phyloP scores from a whole-genome alignment of 2,797 vertebrate genomes.

The Amazona finschi region DNA sequence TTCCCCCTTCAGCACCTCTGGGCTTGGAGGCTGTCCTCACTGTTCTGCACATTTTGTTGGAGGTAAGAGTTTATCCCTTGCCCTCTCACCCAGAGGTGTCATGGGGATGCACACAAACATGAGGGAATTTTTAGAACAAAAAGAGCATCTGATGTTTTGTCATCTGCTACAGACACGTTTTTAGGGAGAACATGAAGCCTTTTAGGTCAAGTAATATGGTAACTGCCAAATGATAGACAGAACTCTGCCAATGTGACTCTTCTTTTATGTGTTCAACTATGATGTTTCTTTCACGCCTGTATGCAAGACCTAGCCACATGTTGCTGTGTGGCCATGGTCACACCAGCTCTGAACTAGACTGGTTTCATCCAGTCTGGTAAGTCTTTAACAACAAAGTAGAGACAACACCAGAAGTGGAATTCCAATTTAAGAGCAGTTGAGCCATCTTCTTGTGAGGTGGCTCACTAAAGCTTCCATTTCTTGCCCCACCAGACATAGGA shows the following conservation, averaged over 20 bases:
- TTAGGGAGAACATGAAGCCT: background rate
- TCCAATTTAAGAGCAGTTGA: background rate
- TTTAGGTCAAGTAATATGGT: background rate
- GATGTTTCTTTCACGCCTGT: background rate
- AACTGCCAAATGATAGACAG: background rate
- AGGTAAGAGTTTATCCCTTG: background rate
- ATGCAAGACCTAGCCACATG: background rate
- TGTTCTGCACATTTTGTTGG: background rate
- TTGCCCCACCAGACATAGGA: background rate
- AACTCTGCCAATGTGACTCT: background rate
- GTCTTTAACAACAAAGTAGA: background rate
- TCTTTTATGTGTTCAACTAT: background rate
- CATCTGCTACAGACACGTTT: background rate
- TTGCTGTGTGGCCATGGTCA: rapidly evolving
- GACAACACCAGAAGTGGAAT: background rate
- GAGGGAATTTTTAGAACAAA: background rate
- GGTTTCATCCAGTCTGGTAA: background rate
- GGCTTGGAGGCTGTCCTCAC: background rate
- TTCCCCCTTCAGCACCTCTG: background rate
- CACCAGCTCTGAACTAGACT: background rate
- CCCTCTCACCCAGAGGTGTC: rapidly evolving
- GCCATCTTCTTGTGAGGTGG: background rate
- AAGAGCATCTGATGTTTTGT: background rate
- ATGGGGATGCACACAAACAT: background rate
- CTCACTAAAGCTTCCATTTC: background rate